phyloP scores from a whole-genome alignment of 2,797 vertebrate species.

The Oreochromis grahami region DNA sequence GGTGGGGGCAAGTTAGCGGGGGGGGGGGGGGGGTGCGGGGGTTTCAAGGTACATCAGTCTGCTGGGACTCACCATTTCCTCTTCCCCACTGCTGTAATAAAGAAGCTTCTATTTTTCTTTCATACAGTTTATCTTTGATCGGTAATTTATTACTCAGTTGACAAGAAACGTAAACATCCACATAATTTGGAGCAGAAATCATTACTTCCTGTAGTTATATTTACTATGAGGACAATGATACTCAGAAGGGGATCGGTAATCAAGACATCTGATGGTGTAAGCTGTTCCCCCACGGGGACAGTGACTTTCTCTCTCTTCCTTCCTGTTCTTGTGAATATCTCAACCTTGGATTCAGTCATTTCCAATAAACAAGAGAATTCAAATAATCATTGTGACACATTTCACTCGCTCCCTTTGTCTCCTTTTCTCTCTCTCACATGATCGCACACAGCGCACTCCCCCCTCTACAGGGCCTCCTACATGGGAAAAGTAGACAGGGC shows the following conservation, averaged over 20 bases:
- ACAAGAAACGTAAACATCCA: conserved; percentile 77
- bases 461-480: conserved; percentile 28
- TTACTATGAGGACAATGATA: conserved; percentile 61
- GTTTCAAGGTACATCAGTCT: conserved; percentile 84
- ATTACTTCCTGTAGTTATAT: conserved; percentile 84
- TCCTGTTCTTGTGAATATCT: conserved; percentile 64
- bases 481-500: conserved; percentile 40
- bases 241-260: conserved; percentile 69
- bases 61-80: conserved; percentile 83
- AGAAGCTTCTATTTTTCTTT: conserved; percentile 73
- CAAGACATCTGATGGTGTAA: conserved; percentile 60
- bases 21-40: conserved; percentile 15
- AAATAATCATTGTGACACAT: conserved; percentile 64
- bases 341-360: conserved; percentile 60
- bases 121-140: conserved; percentile 84
- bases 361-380: conserved; percentile 73
- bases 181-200: conserved; percentile 81
- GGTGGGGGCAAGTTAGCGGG: conserved; percentile 41
- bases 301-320: background rate
- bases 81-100: conserved; percentile 77
- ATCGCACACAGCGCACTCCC: background rate
- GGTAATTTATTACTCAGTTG: conserved; percentile 79
- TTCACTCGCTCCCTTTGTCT: background rate
- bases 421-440: background rate
- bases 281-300: background rate